Conservation (phyloP, 2,113 vertebrate species). For the Lampris megalopsis region DNA sequence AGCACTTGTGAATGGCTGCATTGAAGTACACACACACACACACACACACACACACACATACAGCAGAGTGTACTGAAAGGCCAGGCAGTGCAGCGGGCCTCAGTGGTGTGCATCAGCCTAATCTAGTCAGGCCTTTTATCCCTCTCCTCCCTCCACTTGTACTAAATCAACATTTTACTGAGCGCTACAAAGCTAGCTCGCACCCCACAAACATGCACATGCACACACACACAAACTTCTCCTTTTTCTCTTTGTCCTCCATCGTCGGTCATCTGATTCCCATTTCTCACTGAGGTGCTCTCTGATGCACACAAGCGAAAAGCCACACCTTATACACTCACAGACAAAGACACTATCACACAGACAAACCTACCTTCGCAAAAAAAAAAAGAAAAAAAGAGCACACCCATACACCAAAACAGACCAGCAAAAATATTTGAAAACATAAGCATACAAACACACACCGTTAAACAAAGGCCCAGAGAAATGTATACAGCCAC, state of each 20-base stretch:
- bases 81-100: conserved; percentile 68
- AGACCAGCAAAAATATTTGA: conserved; percentile 22
- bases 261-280: conserved; percentile 53
- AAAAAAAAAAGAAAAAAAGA: no score
- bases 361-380: background rate
- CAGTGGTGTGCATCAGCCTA: conserved; percentile 77
- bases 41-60: background rate
- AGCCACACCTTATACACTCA: conserved; percentile 24
- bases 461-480: background rate
- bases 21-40: conserved; percentile 13
- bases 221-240: conserved; percentile 41
- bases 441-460: conserved; percentile 1
- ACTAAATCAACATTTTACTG: conserved; percentile 75
- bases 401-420: conserved; percentile 27
- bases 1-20: conserved; percentile 33
- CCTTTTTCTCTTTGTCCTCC: conserved; percentile 10
- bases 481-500: conserved; percentile 10
- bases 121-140: conserved; percentile 78
- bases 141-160: conserved; percentile 72
- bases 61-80: conserved; percentile 55
- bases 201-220: conserved; percentile 37
- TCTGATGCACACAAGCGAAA: conserved; percentile 30
- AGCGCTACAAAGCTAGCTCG: conserved; percentile 67
- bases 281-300: conserved; percentile 53
- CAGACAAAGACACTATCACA: background rate